These are phyloP conservation scores for Aphaenogaster floridana DNA, from an alignment of 1,140 invertebrate species.

Conservation along the genomic window DNA sequence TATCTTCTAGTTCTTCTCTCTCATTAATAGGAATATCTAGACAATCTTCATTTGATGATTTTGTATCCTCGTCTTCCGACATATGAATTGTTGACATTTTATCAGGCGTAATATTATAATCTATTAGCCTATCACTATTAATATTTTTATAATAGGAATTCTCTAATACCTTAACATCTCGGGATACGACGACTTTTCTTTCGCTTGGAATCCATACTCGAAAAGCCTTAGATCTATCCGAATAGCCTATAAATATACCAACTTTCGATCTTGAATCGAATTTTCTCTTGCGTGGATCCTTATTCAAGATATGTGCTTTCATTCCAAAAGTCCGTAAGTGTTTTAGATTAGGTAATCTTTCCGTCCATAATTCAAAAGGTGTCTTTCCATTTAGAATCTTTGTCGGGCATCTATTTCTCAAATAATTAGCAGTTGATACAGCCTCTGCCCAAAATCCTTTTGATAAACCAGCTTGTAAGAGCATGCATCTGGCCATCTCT, in stretches of 20 bases:
- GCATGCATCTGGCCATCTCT: neutral
- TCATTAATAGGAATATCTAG: too few species aligned
- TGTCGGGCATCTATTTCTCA: slow-evolving; percentile 35
- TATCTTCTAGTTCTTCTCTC: too few species aligned
- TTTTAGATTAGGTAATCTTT: neutral
- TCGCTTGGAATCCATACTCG: slow-evolving; percentile 24
- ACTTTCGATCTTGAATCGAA: slow-evolving; percentile 20
- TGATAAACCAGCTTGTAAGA: neutral
- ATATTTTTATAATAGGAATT: too few species aligned
- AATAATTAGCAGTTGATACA: slow-evolving; percentile 33
- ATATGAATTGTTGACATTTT: too few species aligned
- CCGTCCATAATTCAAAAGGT: slow-evolving; percentile 20
- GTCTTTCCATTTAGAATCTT: slow-evolving; percentile 1
- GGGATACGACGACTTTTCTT: neutral
- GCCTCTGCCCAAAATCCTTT: slow-evolving; percentile 20
- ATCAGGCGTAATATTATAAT: too few species aligned
- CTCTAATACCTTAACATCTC: too few species aligned
- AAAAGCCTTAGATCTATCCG: neutral
- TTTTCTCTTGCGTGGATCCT: slow-evolving; percentile 10
- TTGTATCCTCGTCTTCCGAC: too few species aligned
- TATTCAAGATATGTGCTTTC: slow-evolving; percentile 18
- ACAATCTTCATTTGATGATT: too few species aligned
- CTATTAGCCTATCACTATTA: too few species aligned
- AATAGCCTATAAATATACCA: slow-evolving; percentile 39
- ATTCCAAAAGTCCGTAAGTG: slow-evolving; percentile 37